Evolutionary conservation across 2,888 invertebrate species (phyloP).

Genomic region (Lithophane ornitopus): DNA sequence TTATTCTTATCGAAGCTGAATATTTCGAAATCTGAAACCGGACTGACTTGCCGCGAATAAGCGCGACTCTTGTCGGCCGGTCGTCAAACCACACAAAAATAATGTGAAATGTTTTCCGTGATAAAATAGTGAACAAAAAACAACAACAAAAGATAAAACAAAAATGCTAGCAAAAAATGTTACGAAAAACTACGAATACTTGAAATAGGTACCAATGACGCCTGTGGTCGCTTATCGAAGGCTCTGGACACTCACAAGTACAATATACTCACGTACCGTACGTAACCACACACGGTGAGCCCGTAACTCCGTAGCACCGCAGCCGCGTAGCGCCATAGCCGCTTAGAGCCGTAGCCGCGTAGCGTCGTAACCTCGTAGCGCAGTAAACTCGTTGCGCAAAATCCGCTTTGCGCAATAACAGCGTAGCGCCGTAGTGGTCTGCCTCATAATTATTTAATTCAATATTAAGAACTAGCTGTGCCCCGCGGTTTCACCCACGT

Average conservation of each 20-base stretch:
- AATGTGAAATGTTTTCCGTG: too few relatives aligned
- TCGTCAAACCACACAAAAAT: too few relatives aligned
- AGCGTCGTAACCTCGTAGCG: background rate
- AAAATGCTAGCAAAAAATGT: too few relatives aligned
- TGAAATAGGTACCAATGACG: background rate
- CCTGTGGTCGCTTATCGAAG: background rate
- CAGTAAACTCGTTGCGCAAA: background rate
- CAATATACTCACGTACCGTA: background rate
- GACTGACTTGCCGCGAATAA: too few relatives aligned
- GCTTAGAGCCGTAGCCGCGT: background rate
- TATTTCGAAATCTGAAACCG: background rate
- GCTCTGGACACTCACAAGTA: background rate
- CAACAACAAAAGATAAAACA: background rate
- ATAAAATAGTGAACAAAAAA: background rate
- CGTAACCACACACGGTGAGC: too few relatives aligned
- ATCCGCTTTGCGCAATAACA: background rate
- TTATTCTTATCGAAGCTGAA: too few relatives aligned
- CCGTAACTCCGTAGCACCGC: background rate
- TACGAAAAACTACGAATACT: too few relatives aligned
- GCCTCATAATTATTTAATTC: background rate
- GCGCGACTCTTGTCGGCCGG: too few relatives aligned
- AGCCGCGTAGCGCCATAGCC: background rate
- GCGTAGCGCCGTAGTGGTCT: background rate
- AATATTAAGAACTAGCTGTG: background rate
- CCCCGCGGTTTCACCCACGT: too few relatives aligned